phyloP scores from a whole-genome alignment of 2,797 vertebrate genomes.

The Oreochromis grahami region DNA sequence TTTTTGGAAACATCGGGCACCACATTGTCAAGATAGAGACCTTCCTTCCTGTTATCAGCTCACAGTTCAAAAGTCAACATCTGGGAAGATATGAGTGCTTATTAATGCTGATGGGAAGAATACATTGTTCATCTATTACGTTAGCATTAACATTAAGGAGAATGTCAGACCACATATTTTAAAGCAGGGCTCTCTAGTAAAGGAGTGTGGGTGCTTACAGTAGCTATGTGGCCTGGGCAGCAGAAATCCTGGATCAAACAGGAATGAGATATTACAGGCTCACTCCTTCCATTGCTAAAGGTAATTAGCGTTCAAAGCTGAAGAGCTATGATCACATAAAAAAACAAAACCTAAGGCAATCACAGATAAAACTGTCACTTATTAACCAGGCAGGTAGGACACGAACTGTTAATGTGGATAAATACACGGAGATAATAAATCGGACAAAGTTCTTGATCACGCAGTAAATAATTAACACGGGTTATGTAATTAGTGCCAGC shows the following conservation, averaged over 20 bases:
- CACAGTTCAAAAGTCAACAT: background rate
- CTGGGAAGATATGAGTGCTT: background rate
- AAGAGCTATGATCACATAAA: background rate
- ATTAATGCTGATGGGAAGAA: background rate
- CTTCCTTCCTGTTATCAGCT: background rate
- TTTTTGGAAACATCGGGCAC: background rate
- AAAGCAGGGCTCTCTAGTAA: background rate
- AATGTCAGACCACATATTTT: background rate
- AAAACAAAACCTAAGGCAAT: background rate
- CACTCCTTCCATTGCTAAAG: background rate
- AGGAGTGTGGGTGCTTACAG: background rate
- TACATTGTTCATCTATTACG: background rate
- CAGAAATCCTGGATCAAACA: background rate
- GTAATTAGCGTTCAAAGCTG: background rate
- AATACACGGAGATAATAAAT: background rate
- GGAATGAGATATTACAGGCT: background rate
- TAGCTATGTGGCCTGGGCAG: background rate
- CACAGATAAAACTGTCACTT: background rate
- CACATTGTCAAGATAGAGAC: background rate
- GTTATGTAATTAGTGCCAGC: background rate
- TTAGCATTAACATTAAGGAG: background rate
- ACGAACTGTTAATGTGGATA: background rate
- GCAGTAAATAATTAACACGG: conserved; percentile 43
- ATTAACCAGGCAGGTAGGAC: background rate
- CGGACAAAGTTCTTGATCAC: background rate